Percentiles rank a stretch among this genome's conserved stretches.
These are phyloP conservation scores for Heliconius cydno DNA, from an alignment of 2,888 invertebrate species.

Conservation along the genomic window DNA sequence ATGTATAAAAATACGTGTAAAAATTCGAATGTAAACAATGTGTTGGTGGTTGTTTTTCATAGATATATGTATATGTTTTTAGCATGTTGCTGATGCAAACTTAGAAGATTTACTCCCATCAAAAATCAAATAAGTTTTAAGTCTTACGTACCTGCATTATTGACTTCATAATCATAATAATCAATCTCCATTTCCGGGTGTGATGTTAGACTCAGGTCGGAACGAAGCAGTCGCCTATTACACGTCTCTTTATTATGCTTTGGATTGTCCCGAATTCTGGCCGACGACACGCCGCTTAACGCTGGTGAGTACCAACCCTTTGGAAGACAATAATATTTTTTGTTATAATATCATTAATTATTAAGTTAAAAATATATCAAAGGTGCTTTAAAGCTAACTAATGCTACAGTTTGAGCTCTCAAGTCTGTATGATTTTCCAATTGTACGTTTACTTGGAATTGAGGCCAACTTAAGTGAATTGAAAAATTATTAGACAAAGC, in stretches of 20 bases:
- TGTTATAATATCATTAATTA: not conserved
- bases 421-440: not conserved
- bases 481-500: not conserved
- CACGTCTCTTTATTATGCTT: slow-evolving; percentile 91
- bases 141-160: slow-evolving; percentile 82
- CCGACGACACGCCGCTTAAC: slow-evolving; percentile 85
- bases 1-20: too few relatives aligned
- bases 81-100: too few relatives aligned
- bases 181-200: slow-evolving; percentile 93
- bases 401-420: not conserved
- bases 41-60: too few relatives aligned
- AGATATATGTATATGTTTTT: too few relatives aligned
- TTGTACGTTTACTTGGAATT: not conserved
- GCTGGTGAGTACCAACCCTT: slow-evolving; percentile 90
- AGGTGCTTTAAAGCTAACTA: not conserved
- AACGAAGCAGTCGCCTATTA: slow-evolving; percentile 87
- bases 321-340: too few relatives aligned
- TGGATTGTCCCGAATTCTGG: slow-evolving; percentile 86
- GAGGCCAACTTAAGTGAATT: not conserved
- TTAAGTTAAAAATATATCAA: not conserved
- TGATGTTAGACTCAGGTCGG: slow-evolving; percentile 90
- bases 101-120: too few relatives aligned
- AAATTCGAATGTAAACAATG: too few relatives aligned
- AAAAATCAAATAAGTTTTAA: not conserved
- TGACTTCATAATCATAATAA: slow-evolving; percentile 95